Percentiles rank a stretch among this genome's conserved stretches.
Conservation (phyloP, 1,140 invertebrate species). For the Trichomalopsis sarcophagae region DNA sequence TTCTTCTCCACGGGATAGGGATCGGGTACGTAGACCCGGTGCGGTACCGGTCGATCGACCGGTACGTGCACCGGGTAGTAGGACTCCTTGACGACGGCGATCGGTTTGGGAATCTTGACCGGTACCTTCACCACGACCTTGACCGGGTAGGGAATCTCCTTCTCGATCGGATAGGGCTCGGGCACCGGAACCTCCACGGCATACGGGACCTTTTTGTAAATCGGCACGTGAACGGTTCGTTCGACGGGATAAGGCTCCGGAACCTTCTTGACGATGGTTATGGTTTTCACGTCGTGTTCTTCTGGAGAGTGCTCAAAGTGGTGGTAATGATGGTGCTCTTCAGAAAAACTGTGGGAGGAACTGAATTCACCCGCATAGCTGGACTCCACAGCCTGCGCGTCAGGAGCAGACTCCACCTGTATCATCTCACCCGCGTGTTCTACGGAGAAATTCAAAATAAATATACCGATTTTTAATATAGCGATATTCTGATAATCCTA, state of each 20-base stretch:
- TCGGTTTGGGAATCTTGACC: conserved; percentile 69
- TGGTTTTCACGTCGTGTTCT: conserved; percentile 67
- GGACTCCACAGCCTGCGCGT: conserved; percentile 33
- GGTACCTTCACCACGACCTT: conserved; percentile 70
- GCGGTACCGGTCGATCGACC: conserved; percentile 78
- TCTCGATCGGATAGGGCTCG: conserved; percentile 75
- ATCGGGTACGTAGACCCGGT: conserved; percentile 80
- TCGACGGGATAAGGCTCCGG: conserved; percentile 71
- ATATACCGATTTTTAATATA: background rate
- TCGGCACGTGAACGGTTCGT: conserved; percentile 68
- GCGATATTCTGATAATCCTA: background rate
- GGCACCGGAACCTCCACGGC: conserved; percentile 78
- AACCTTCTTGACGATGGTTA: conserved; percentile 72
- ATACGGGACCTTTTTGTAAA: conserved; percentile 69
- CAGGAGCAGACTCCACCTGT: background rate
- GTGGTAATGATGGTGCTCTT: background rate
- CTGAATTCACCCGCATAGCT: background rate
- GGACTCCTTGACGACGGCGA: conserved; percentile 69
- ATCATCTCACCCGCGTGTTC: conserved; percentile 9
- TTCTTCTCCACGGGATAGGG: conserved; percentile 81
- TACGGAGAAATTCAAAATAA: background rate
- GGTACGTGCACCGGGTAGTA: conserved; percentile 70
- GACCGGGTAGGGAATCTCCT: conserved; percentile 68
- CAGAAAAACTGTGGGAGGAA: background rate
- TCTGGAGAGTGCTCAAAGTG: background rate